These are phyloP conservation scores for Lynx canadensis DNA, from an alignment of 2,113 vertebrate genomes.

Conservation along the genomic window DNA sequence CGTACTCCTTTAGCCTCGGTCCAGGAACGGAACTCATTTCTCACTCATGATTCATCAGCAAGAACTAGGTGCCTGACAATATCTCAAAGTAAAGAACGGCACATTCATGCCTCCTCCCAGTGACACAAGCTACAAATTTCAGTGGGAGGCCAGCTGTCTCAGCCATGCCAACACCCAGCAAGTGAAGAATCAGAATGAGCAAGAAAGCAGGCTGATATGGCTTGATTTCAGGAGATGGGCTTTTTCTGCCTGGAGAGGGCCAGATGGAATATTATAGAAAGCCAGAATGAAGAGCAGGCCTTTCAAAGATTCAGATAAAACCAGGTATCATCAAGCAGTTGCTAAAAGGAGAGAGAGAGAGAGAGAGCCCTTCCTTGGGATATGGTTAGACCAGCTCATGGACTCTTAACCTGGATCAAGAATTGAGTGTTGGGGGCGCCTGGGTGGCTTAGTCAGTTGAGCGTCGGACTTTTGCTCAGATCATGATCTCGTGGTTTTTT, in stretches of 20 bases:
- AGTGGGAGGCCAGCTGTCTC: background rate
- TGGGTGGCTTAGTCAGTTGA: no score
- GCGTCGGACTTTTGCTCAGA: no score
- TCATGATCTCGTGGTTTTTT: no score
- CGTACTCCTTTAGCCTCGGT: background rate
- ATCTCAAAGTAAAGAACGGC: background rate
- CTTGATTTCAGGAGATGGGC: background rate
- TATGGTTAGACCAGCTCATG: background rate
- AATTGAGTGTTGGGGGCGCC: background rate
- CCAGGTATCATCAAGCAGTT: background rate
- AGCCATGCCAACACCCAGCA: background rate
- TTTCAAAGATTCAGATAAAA: background rate
- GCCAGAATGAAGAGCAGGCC: background rate
- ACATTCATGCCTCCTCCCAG: background rate
- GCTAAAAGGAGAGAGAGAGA: background rate
- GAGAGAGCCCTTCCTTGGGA: background rate
- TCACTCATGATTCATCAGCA: background rate
- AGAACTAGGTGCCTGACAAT: background rate
- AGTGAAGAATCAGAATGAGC: background rate
- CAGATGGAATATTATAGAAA: background rate
- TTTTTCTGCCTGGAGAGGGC: background rate
- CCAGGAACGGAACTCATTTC: background rate
- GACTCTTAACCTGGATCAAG: background rate
- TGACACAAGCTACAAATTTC: background rate
- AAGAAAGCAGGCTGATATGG: background rate